Conservation (phyloP, 1,140 invertebrate species). For the Polypedilum vanderplanki region DNA sequence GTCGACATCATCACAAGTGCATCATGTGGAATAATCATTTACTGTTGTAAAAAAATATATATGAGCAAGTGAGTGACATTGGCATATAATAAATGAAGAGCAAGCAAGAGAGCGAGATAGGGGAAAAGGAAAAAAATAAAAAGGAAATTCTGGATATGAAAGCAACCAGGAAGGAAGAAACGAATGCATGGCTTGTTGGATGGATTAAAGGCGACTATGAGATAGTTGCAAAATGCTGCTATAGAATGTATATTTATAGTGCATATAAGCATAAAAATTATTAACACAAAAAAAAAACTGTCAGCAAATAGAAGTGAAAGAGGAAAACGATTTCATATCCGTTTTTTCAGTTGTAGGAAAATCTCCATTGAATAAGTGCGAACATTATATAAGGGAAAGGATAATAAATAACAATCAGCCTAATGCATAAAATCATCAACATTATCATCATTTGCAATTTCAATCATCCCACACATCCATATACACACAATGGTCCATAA, state of each 20-base stretch:
- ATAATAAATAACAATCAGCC: conserved; percentile 1
- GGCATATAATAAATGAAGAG: too few species aligned
- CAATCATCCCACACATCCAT: background rate
- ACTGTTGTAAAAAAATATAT: background rate
- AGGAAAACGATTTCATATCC: background rate
- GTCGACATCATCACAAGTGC: conserved; percentile 10
- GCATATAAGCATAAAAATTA: too few species aligned
- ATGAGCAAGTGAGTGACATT: background rate
- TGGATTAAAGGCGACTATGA: background rate
- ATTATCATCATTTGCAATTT: conserved; percentile 11
- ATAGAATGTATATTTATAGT: too few species aligned
- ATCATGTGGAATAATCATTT: conserved; percentile 5
- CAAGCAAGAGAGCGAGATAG: too few species aligned
- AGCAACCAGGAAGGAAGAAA: background rate
- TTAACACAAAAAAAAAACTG: too few species aligned
- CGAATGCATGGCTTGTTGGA: background rate
- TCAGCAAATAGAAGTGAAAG: background rate
- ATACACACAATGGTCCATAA: background rate
- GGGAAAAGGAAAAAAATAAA: too few species aligned
- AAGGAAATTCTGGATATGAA: background rate
- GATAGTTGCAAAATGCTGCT: too few species aligned
- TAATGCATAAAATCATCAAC: conserved; percentile 1
- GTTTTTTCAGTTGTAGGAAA: background rate
- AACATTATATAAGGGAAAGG: too few species aligned
- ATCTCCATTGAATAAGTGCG: background rate